Percentiles rank a stretch among this genome's conserved stretches.
phyloP scores from a whole-genome alignment of 2,888 invertebrate genomes.

The Pherbina coryleti region DNA sequence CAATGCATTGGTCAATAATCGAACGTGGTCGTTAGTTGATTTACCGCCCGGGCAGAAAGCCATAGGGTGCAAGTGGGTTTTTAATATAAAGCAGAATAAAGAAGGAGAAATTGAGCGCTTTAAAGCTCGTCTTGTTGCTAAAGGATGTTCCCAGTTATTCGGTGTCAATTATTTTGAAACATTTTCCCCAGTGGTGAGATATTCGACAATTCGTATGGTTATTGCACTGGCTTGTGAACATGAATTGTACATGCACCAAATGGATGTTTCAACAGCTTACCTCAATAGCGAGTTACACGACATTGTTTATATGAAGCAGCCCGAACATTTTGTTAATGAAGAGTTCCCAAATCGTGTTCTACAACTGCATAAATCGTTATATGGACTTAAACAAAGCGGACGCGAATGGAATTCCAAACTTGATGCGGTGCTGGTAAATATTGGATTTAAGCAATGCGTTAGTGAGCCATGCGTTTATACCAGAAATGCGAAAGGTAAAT shows the following conservation, averaged over 20 bases:
- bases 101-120: slow-evolving; percentile 41
- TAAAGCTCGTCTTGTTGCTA: slow-evolving; percentile 46
- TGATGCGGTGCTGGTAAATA: slow-evolving; percentile 37
- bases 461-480: slow-evolving; percentile 47
- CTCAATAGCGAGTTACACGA: slow-evolving; percentile 48
- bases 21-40: slow-evolving; percentile 44
- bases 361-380: slow-evolving; percentile 46
- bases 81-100: slow-evolving; percentile 40
- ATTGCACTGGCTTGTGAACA: slow-evolving; percentile 48
- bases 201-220: slow-evolving; percentile 46
- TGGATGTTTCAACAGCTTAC: slow-evolving; percentile 50
- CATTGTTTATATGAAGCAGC: slow-evolving; percentile 45
- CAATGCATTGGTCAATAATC: slow-evolving; percentile 41
- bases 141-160: slow-evolving; percentile 44
- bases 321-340: slow-evolving; percentile 39
- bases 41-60: slow-evolving; percentile 39
- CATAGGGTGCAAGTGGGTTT: slow-evolving; percentile 50
- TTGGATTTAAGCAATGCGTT: slow-evolving; percentile 44
- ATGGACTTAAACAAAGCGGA: slow-evolving; percentile 51
- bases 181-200: slow-evolving; percentile 46
- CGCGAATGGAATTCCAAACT: slow-evolving; percentile 50
- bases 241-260: slow-evolving; percentile 46
- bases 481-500: slow-evolving; percentile 24
- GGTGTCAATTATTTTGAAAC: slow-evolving; percentile 36
- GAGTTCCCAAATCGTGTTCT: slow-evolving; percentile 14